A percentile compares a stretch with the other conserved stretches of the same genome.
Evolutionary conservation across 1,140 invertebrate genomes (phyloP).

Genomic region (Drosophila rufa): DNA sequence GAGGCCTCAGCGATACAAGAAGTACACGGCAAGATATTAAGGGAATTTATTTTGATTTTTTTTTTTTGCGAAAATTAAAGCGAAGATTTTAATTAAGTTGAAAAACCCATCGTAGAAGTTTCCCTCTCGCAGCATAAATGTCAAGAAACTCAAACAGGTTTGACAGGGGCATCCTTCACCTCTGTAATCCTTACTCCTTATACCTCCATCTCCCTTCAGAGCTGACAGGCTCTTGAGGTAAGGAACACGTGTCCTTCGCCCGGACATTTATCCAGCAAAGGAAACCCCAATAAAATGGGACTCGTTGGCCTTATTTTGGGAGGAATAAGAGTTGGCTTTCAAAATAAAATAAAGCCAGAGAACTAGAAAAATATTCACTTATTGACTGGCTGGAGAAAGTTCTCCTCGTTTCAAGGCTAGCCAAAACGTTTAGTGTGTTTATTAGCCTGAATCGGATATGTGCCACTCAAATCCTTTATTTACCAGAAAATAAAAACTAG

Average conservation of each 20-base stretch:
- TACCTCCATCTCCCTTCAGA: neutral
- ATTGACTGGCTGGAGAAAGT: too few species aligned
- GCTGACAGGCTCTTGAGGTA: slow-evolving; percentile 3
- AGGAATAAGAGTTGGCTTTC: neutral
- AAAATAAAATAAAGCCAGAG: too few species aligned
- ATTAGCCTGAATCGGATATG: slow-evolving; percentile 12
- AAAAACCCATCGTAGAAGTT: slow-evolving; percentile 1
- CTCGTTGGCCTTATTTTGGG: slow-evolving; percentile 6
- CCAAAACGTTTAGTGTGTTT: slow-evolving; percentile 6
- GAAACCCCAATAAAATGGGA: slow-evolving; percentile 5
- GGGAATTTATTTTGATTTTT: neutral
- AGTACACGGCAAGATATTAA: neutral
- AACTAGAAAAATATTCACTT: too few species aligned
- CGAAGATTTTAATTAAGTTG: neutral
- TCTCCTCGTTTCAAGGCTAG: neutral
- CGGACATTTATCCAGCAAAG: neutral
- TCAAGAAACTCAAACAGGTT: slow-evolving; percentile 31
- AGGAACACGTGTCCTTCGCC: slow-evolving; percentile 34
- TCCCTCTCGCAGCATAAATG: neutral
- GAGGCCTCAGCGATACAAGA: neutral
- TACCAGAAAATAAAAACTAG: neutral
- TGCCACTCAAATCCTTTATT: slow-evolving; percentile 8
- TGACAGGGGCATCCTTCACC: slow-evolving; percentile 2
- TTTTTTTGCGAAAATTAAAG: neutral
- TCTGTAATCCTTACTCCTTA: neutral